Conservation (phyloP, 1,140 invertebrate species). For the Drosophila bifasciata region DNA sequence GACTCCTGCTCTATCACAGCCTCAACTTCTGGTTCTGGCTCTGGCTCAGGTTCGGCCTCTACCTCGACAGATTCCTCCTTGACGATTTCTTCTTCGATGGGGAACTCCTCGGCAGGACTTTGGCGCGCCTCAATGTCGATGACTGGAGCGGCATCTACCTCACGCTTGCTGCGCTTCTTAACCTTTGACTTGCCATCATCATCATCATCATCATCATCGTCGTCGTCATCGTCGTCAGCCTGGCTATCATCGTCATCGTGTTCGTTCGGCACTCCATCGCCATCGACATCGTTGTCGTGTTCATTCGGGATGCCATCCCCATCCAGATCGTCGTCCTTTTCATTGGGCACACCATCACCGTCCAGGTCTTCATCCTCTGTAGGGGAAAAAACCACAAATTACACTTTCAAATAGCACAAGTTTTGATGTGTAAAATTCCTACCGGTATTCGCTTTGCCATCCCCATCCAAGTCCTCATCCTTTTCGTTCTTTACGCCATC, state of each 20-base stretch:
- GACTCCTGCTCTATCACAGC: slow-evolving; percentile 64
- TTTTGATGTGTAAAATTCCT: slow-evolving; percentile 5
- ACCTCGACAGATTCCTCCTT: slow-evolving; percentile 54
- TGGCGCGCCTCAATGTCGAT: slow-evolving; percentile 61
- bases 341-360: slow-evolving; percentile 79
- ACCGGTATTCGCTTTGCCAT: slow-evolving; percentile 68
- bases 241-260: slow-evolving; percentile 70
- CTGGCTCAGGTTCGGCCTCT: slow-evolving; percentile 31
- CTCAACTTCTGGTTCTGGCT: slow-evolving; percentile 49
- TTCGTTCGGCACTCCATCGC: slow-evolving; percentile 78
- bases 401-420: too few species aligned
- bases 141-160: slow-evolving; percentile 77
- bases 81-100: slow-evolving; percentile 69
- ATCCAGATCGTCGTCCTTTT: slow-evolving; percentile 69
- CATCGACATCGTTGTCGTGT: slow-evolving; percentile 83
- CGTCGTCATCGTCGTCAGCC: slow-evolving; percentile 48
- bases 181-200: slow-evolving; percentile 56
- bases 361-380: slow-evolving; percentile 78
- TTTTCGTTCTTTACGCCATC: slow-evolving; percentile 78
- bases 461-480: slow-evolving; percentile 79
- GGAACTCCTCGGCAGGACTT: slow-evolving; percentile 81
- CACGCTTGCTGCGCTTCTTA: slow-evolving; percentile 80
- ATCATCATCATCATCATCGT: slow-evolving; percentile 59
- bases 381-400: background rate
- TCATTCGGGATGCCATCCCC: slow-evolving; percentile 72